Conservation (phyloP, 2,113 vertebrate species). For the Nicator chloris region DNA sequence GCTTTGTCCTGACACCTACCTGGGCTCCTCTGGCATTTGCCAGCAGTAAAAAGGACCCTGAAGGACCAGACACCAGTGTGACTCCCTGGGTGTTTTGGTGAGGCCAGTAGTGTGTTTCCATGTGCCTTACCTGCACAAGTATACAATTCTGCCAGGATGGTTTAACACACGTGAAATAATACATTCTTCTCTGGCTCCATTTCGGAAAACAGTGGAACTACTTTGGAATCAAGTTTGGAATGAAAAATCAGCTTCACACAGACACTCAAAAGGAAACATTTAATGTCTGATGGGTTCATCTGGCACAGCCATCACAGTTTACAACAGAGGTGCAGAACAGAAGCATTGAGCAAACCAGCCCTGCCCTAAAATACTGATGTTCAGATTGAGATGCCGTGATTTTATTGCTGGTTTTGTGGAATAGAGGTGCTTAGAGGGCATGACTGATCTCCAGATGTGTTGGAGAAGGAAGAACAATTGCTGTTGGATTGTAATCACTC, state of each 20-base stretch:
- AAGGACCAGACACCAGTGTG: background rate
- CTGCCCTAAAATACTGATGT: background rate
- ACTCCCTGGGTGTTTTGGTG: background rate
- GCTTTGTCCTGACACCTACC: background rate
- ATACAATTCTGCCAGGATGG: background rate
- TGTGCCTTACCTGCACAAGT: background rate
- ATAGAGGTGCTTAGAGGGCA: background rate
- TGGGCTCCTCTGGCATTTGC: background rate
- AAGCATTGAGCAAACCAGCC: background rate
- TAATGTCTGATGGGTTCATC: background rate
- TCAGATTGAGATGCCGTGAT: background rate
- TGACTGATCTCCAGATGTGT: background rate
- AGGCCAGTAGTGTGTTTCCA: background rate
- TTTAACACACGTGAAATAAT: background rate
- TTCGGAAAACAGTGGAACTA: background rate
- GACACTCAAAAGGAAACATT: background rate
- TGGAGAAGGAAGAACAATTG: background rate
- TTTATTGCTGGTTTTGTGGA: background rate
- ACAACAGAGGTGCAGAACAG: background rate
- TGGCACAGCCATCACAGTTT: background rate
- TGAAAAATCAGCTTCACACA: background rate
- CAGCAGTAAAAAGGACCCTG: background rate
- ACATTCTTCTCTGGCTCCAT: background rate
- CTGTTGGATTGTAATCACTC: background rate
- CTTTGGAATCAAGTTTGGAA: background rate